A percentile compares a stretch with the other conserved stretches of the same genome.
These are phyloP conservation scores for Lepidocolaptes lacrymiger DNA, from an alignment of 2,797 vertebrate genomes.

Conservation along the genomic window DNA sequence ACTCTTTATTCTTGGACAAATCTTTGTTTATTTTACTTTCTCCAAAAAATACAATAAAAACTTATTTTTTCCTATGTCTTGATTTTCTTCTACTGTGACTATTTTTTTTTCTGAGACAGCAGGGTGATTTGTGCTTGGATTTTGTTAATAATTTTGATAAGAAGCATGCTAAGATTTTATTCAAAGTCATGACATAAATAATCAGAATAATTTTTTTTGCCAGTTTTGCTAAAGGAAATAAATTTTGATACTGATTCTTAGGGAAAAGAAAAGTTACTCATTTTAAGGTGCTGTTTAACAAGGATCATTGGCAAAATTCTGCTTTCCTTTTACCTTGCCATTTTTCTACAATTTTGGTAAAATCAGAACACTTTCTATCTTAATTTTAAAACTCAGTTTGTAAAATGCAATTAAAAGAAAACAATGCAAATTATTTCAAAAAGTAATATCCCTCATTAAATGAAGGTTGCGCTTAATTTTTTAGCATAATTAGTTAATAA, in stretches of 20 bases:
- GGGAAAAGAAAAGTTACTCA: not conserved
- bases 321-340: not conserved
- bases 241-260: not conserved
- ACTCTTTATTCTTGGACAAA: too few relatives aligned
- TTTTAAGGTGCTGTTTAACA: not conserved
- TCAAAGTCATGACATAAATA: not conserved
- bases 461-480: not conserved
- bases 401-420: not conserved
- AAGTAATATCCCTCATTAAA: not conserved
- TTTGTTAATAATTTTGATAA: not conserved
- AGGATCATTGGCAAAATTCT: not conserved
- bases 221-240: not conserved
- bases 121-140: not conserved
- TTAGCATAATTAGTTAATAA: too few relatives aligned
- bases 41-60: not conserved
- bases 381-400: not conserved
- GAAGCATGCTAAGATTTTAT: not conserved
- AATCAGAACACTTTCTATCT: not conserved
- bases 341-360: not conserved
- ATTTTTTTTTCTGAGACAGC: not conserved
- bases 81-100: not conserved
- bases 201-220: not conserved
- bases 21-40: too few relatives aligned
- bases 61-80: not conserved
- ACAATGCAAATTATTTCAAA: not conserved